Evolutionary conservation across 2,888 invertebrate species (phyloP).

Genomic region (Euproctis similis): DNA sequence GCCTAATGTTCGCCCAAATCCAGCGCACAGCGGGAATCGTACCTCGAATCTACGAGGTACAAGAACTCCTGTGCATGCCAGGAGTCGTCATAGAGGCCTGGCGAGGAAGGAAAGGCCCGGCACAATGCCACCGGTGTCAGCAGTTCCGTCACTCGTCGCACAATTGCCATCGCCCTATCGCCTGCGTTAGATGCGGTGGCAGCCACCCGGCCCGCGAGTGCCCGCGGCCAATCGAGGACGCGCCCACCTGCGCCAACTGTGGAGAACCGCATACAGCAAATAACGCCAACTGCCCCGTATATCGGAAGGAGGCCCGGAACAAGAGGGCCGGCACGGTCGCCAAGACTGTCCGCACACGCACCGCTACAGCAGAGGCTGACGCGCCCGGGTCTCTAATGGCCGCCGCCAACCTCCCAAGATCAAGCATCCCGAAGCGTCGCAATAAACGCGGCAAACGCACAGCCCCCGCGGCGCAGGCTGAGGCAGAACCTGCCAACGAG

Average conservation of each 20-base stretch:
- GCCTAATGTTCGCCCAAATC: not conserved
- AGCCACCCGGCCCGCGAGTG: constrained; percentile 8
- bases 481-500: too few species aligned
- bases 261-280: constrained; percentile 7
- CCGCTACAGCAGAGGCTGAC: too few species aligned
- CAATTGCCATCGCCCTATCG: constrained; percentile 14
- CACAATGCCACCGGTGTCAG: constrained; percentile 22
- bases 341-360: too few species aligned
- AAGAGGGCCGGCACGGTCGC: not conserved
- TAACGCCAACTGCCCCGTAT: constrained; percentile 3
- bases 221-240: constrained; percentile 5
- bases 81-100: constrained; percentile 16
- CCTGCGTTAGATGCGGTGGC: constrained; percentile 10
- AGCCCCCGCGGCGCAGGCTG: too few species aligned
- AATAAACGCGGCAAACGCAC: too few species aligned
- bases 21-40: constrained; percentile 1
- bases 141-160: constrained; percentile 14
- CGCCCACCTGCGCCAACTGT: constrained; percentile 4
- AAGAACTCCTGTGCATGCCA: constrained; percentile 16
- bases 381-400: not conserved
- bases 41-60: constrained; percentile 10
- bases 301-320: not conserved
- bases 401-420: not conserved
- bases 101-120: constrained; percentile 10
- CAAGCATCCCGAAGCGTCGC: too few species aligned